Conservation (phyloP, 1,140 invertebrate genomes). For the Batillaria attramentaria region DNA sequence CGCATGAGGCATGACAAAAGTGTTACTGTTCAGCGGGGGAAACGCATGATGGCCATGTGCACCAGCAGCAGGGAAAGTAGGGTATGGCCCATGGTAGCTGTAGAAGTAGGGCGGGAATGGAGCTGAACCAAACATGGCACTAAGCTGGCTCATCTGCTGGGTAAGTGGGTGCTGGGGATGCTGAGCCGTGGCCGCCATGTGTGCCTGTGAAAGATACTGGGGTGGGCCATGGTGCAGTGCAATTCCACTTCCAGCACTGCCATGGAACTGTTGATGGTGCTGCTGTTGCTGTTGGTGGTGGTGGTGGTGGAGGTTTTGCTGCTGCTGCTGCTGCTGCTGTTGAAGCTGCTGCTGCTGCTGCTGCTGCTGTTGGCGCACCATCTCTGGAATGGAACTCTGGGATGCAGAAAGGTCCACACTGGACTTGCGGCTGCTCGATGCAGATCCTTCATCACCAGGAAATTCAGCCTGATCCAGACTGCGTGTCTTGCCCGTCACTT, state of each 20-base stretch:
- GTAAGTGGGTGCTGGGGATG: constrained; percentile 9
- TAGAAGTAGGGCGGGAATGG: constrained; percentile 25
- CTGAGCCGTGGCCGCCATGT: too few species aligned
- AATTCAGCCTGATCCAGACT: constrained; percentile 19
- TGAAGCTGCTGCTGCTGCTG: constrained; percentile 27
- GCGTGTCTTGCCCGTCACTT: constrained; percentile 6
- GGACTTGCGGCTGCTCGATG: constrained; percentile 41
- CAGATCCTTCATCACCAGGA: constrained; percentile 31
- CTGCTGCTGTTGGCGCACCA: constrained; percentile 37
- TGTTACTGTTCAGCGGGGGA: constrained; percentile 3
- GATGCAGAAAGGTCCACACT: constrained; percentile 41
- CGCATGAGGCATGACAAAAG: constrained; percentile 27
- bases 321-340: constrained; percentile 38
- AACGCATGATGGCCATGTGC: constrained; percentile 22
- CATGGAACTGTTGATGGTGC: constrained; percentile 4
- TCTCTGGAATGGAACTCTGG: constrained; percentile 37
- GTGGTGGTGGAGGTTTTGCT: constrained; percentile 23
- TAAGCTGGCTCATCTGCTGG: constrained; percentile 19
- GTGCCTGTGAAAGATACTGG: neutral
- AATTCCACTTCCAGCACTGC: constrained; percentile 2
- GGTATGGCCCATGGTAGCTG: constrained; percentile 20
- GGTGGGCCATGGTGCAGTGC: neutral
- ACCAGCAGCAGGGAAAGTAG: constrained; percentile 22
- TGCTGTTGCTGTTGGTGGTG: constrained; percentile 38
- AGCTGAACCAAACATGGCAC: constrained; percentile 10